Conservation (phyloP, 1,140 invertebrate species). For the Drosophila nebulosa region DNA sequence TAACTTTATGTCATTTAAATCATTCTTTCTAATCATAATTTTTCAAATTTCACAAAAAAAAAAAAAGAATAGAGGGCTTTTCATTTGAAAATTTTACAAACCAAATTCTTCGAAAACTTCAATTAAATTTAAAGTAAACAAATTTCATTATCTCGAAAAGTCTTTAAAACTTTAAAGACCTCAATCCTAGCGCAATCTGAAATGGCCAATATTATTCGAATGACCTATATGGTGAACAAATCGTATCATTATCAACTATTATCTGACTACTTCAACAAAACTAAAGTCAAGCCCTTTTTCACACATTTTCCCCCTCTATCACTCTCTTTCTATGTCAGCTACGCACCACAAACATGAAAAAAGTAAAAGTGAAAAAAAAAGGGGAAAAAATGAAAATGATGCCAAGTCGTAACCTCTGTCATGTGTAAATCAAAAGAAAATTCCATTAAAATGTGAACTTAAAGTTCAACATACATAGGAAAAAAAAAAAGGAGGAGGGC, state of each 20-base stretch:
- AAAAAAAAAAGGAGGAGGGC: constrained; percentile 21
- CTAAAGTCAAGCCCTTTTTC: background rate
- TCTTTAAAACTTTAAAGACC: background rate
- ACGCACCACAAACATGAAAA: constrained; percentile 27
- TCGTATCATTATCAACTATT: constrained; percentile 1
- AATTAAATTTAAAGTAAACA: background rate
- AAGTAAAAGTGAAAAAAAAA: constrained; percentile 9
- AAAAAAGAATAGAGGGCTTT: no score
- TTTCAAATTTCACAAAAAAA: no score
- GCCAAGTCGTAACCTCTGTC: constrained; percentile 62
- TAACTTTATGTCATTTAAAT: no score
- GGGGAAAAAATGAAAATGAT: constrained; percentile 22
- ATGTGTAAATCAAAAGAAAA: constrained; percentile 72
- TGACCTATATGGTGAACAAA: background rate
- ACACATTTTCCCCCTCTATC: constrained; percentile 5
- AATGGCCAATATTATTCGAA: background rate
- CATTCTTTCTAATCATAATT: no score
- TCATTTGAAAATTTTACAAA: no score
- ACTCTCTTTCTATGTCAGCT: background rate
- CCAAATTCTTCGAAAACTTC: no score
- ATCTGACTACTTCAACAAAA: background rate
- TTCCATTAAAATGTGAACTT: constrained; percentile 77
- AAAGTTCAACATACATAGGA: constrained; percentile 45
- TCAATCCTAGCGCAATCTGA: background rate
- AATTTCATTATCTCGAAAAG: background rate